Percentiles rank a stretch among this genome's conserved stretches.
Evolutionary conservation across 2,888 invertebrate species (phyloP).

Genomic region (Diloba caeruleocephala): DNA sequence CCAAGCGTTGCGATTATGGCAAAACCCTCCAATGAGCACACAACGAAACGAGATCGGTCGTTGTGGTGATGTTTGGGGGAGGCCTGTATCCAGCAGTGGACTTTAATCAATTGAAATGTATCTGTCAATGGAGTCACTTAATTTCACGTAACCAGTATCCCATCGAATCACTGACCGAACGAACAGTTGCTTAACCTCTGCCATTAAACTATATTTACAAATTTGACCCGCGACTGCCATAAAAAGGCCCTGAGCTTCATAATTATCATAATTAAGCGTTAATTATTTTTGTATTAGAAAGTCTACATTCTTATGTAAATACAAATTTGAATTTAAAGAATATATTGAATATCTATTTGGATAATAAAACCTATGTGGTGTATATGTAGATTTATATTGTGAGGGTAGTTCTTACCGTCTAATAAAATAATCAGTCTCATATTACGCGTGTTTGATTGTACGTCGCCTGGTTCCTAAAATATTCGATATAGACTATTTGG

Average conservation of each 20-base stretch:
- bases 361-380: slow-evolving; percentile 33
- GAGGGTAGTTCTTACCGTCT: too few species aligned
- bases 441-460: too few species aligned
- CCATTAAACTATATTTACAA: slow-evolving; percentile 14
- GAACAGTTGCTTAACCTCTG: slow-evolving; percentile 22
- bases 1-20: too few species aligned
- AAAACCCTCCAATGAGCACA: too few species aligned
- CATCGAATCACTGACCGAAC: slow-evolving; percentile 17
- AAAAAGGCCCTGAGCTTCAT: slow-evolving; percentile 22
- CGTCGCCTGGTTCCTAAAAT: too few species aligned
- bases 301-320: slow-evolving; percentile 54
- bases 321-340: slow-evolving; percentile 23
- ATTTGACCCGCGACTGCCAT: slow-evolving; percentile 36
- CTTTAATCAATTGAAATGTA: too few species aligned
- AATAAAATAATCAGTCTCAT: too few species aligned
- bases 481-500: too few species aligned
- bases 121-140: slow-evolving; percentile 16
- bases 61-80: too few species aligned
- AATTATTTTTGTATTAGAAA: slow-evolving; percentile 50
- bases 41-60: too few species aligned
- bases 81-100: too few species aligned
- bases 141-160: neutral
- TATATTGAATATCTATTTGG: slow-evolving; percentile 9
- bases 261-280: slow-evolving; percentile 47
- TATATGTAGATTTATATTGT: too few species aligned